phyloP scores from a whole-genome alignment of 2,888 invertebrate species.

The Enchytraeus crypticus region DNA sequence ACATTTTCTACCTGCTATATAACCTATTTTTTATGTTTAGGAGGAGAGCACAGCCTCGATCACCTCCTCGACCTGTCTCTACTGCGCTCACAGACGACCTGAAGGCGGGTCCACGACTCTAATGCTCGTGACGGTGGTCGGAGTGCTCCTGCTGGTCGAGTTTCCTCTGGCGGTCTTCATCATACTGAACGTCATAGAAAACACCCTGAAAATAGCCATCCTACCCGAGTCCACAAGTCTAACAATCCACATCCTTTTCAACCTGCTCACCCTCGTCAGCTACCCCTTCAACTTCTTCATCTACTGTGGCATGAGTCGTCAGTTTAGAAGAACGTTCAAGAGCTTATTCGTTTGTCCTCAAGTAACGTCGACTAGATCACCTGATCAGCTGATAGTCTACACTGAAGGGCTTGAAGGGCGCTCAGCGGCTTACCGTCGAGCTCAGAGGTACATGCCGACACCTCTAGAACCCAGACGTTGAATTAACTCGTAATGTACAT shows the following conservation, averaged over 20 bases:
- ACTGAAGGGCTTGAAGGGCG: no score
- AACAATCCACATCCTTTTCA: conserved; percentile 57
- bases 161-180: conserved; percentile 49
- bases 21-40: no score
- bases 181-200: conserved; percentile 65
- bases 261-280: conserved; percentile 80
- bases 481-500: no score
- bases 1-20: no score
- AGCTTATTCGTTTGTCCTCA: conserved; percentile 48
- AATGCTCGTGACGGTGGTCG: conserved; percentile 37
- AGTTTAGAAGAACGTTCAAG: conserved; percentile 86
- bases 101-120: conserved; percentile 27
- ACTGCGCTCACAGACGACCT: background rate
- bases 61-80: no score
- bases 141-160: conserved; percentile 51
- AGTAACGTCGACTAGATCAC: no score
- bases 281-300: conserved; percentile 90
- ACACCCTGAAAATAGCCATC: conserved; percentile 28
- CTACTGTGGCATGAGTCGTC: conserved; percentile 89
- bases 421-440: no score
- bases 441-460: no score
- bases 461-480: no score
- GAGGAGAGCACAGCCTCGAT: no score
- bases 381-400: no score
- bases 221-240: background rate